Conservation (phyloP, 2,113 vertebrate species). For the Climacteris rufus region DNA sequence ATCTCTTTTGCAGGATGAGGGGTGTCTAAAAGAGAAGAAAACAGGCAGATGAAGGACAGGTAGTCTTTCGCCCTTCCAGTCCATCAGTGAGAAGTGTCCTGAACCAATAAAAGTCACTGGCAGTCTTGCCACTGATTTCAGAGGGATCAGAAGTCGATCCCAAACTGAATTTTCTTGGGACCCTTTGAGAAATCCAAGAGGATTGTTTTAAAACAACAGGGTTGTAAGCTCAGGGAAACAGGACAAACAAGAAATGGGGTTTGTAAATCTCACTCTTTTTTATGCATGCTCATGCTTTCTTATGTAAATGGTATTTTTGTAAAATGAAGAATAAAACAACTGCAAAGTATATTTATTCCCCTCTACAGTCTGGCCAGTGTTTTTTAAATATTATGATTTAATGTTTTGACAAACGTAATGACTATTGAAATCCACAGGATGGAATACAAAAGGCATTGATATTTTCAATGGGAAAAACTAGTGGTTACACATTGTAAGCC, state of each 20-base stretch:
- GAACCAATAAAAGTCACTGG: background rate
- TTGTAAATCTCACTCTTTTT: background rate
- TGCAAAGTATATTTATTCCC: background rate
- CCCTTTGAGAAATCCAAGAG: background rate
- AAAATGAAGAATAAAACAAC: background rate
- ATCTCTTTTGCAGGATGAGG: slow-evolving; percentile 71
- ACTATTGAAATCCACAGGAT: background rate
- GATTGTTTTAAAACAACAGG: background rate
- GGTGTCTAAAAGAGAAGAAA: slow-evolving; percentile 66
- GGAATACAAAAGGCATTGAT: slow-evolving; percentile 12
- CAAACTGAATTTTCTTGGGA: background rate
- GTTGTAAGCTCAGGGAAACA: background rate
- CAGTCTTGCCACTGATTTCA: background rate
- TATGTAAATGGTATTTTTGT: background rate
- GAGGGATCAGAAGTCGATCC: background rate
- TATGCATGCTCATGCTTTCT: slow-evolving; percentile 50
- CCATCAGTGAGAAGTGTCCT: background rate
- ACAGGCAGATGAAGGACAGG: background rate
- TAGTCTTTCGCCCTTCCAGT: background rate
- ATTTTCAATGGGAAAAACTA: background rate
- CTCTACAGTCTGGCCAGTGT: background rate
- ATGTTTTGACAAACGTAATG: slow-evolving; percentile 10
- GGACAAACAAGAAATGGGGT: background rate
- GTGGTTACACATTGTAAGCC: slow-evolving; percentile 32
- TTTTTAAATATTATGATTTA: background rate